Evolutionary conservation across 2,113 vertebrate species (phyloP), one percentile per base, ranked within the genome.

Genomic region (Sapajus apella): DNA sequence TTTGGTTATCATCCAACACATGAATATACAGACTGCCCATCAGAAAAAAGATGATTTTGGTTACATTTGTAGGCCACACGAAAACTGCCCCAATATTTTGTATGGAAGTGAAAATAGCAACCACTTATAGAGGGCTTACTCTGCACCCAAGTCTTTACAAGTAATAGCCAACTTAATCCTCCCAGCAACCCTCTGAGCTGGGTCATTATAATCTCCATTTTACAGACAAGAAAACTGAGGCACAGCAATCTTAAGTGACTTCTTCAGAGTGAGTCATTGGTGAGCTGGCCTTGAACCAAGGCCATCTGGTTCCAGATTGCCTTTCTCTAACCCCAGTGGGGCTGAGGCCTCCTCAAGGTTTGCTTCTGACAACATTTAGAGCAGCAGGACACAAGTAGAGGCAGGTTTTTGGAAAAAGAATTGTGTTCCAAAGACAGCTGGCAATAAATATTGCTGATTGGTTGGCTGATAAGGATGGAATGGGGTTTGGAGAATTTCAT

Each of bases 391-490:
- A 82, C 88, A 76, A 95, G 86, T 18, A 56, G 87, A 96, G 91
- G 73, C 85, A n/a, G 89, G 86, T 64, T 76, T 77, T 58, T 90
- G 81, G 85, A 45, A 72, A 79, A 50, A 47, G 89, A 95, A 90
- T 75, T 85, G n/a, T 70, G 83, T 96, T 94, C 93, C 93, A 82
- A 25, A 91, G 70, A 75, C 52, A 97, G 75, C 73, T 97, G 95
- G 93, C 91, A 97, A 95, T 82, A 93, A 75, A 88, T 93, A 86
- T n/a, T 68, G 52, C 45, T 68, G 79, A 97, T 87, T 47, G 95
- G 96, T 84, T 92, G 94, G 47, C 91, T 87, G 96, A 94, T 97
- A 96, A 96, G 92, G 68, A 93, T 81, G 96, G 93, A 97, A 98
- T 72, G 97, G 68, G 47, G 47, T 80, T 97, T 91, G 91, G 73